Evolutionary conservation across 1,140 invertebrate species (phyloP), one percentile per base, ranked within the genome.

Genomic region (Drosophila subpulchrella): DNA sequence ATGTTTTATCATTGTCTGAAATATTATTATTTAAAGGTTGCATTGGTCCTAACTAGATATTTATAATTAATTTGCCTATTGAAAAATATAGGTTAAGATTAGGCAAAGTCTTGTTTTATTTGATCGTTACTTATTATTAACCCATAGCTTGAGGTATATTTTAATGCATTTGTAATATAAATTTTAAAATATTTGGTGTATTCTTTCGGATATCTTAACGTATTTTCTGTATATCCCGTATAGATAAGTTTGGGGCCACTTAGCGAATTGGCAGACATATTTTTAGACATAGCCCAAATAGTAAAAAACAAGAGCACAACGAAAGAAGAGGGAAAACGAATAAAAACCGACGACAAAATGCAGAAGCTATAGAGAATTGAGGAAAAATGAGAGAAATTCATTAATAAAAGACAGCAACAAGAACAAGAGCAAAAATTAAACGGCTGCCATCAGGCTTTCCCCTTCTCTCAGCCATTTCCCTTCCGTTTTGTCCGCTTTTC

Each of bases 251-350:
- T 71, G 51, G 78, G 80, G 83, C 82, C 83, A 85, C 82, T 85
- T 85, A 85, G 66, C 75, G 83, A 86, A 86, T 88, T 85, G 82
- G 83, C 83, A 57, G 82, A 78, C 83, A 86, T 86, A 88, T 86
- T 86, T 86, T 88, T 83, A 86, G 71, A 75, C 65, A 59, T 59
- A 72, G 58, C 65, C 71, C 60, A 67, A 80, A 80, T 70, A 84
- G 66, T 75, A 83, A 84, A 78, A 83, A 57, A 61, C 58, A 53
- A 47, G 57, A 70, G 24, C 17, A 53, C n/a, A 42, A 66, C 20
- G 50, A 42, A 30, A 47, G 41, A 30, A 46, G 30, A 32, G 46
- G 11, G 11, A 65, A 66, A 32, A 13, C 15, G 32, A 32, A 58
- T 32, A 48, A 50, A 71, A 65, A 51, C 38, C 36, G 55, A 50